These are phyloP conservation scores for Gortyna flavago DNA, from an alignment of 2,888 invertebrate genomes.

Conservation along the genomic window DNA sequence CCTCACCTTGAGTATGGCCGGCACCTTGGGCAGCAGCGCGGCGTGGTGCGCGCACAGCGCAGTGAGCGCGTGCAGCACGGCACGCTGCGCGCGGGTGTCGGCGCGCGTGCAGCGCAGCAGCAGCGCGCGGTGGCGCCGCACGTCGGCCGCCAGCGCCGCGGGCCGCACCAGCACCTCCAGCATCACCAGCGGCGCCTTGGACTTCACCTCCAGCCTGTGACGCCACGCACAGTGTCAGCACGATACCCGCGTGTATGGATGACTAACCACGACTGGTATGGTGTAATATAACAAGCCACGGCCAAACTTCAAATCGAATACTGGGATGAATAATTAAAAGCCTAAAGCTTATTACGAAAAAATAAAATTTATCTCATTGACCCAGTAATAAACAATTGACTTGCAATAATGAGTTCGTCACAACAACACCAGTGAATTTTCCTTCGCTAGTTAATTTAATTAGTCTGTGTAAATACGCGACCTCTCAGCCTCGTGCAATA, in stretches of 20 bases:
- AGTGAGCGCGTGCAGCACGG: constrained; percentile 98
- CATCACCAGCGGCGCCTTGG: constrained; percentile 97
- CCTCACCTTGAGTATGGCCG: constrained; percentile 94
- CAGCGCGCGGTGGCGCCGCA: constrained; percentile 94
- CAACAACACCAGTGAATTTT: not conserved
- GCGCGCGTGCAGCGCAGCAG: constrained; percentile 94
- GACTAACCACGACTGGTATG: not conserved
- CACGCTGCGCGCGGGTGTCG: constrained; percentile 96
- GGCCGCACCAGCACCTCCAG: constrained; percentile 96
- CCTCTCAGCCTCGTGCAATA: constrained; percentile 86
- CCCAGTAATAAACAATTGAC: not conserved
- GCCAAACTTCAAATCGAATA: not conserved
- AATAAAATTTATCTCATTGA: not conserved
- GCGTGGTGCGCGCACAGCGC: constrained; percentile 96
- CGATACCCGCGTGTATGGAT: not conserved
- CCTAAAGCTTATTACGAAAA: not conserved
- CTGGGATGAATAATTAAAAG: not conserved
- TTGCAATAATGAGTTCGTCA: not conserved
- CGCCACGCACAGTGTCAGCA: not conserved
- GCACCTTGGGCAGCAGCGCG: constrained; percentile 95
- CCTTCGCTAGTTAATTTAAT: not conserved
- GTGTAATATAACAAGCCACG: not conserved
- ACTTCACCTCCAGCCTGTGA: constrained; percentile 94
- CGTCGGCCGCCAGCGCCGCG: constrained; percentile 91
- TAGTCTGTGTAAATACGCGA: not conserved